Evolutionary conservation across 35 echinoderm and acorn worm genomes (phyloP).

Genomic region (Apostichopus japonicus): DNA sequence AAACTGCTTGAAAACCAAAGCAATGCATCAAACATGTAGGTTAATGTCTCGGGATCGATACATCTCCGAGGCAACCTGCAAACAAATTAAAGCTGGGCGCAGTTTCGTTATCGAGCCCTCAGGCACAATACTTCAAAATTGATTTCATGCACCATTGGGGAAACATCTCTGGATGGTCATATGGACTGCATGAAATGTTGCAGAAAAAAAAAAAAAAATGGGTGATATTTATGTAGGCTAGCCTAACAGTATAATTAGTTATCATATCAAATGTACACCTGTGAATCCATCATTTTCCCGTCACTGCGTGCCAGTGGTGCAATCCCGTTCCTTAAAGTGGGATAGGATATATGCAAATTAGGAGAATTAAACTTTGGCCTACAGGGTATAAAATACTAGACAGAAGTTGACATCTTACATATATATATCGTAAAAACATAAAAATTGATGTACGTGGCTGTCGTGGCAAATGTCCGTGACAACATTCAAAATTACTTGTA

Average conservation of each 20-base stretch:
- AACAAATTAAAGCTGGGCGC: slow-evolving; percentile 49
- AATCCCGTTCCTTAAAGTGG: neutral
- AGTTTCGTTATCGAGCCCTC: neutral
- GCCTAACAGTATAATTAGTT: slow-evolving; percentile 47
- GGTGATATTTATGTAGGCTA: slow-evolving; percentile 3
- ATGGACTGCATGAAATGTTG: slow-evolving; percentile 28
- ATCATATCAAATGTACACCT: slow-evolving; percentile 28
- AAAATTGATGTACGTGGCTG: too few species aligned
- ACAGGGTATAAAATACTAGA: too few species aligned
- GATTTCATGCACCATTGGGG: slow-evolving; percentile 48
- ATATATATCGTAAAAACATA: too few species aligned
- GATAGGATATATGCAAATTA: too few species aligned
- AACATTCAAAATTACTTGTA: too few species aligned
- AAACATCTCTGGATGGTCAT: slow-evolving; percentile 19
- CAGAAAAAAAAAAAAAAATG: neutral
- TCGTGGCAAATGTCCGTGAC: too few species aligned
- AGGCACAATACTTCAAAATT: slow-evolving; percentile 38
- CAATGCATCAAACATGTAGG: slow-evolving; percentile 52
- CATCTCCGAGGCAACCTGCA: slow-evolving; percentile 34
- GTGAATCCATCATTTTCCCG: neutral
- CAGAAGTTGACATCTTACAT: too few species aligned
- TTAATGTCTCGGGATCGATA: slow-evolving; percentile 47
- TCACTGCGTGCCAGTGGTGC: neutral
- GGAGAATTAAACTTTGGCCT: too few species aligned
- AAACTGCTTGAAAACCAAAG: slow-evolving; percentile 43